These are phyloP conservation scores for Anoncus sp. DNA, from an alignment of 2,888 invertebrate species.

Conservation along the genomic window DNA sequence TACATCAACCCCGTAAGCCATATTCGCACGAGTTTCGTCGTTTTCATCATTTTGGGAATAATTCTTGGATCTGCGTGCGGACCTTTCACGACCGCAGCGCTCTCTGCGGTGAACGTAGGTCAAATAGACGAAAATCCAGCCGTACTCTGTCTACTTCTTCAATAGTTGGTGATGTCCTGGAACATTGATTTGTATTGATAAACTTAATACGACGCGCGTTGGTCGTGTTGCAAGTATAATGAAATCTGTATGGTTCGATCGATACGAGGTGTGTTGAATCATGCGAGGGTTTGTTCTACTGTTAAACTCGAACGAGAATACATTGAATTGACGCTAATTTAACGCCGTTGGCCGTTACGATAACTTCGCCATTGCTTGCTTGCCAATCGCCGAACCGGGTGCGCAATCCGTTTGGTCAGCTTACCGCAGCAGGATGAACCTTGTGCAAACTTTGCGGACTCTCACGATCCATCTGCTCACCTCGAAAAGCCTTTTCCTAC, in stretches of 20 bases:
- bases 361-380: slow-evolving; percentile 42
- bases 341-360: slow-evolving; percentile 31
- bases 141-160: neutral
- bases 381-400: slow-evolving; percentile 41
- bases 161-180: neutral
- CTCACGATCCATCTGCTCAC: slow-evolving; percentile 25
- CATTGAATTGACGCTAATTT: slow-evolving; percentile 28
- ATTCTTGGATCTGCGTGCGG: slow-evolving; percentile 6
- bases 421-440: slow-evolving; percentile 55
- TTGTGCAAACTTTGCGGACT: slow-evolving; percentile 59
- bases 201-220: neutral
- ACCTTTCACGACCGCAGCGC: slow-evolving; percentile 1
- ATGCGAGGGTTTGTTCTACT: neutral
- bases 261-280: neutral
- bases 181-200: slow-evolving; percentile 11
- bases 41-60: slow-evolving; percentile 18
- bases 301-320: slow-evolving; percentile 12
- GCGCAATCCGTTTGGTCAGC: slow-evolving; percentile 59
- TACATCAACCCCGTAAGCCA: neutral
- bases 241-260: slow-evolving; percentile 5
- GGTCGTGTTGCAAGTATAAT: neutral
- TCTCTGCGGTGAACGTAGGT: slow-evolving; percentile 9
- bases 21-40: neutral
- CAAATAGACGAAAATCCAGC: slow-evolving; percentile 10
- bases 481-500: slow-evolving; percentile 41